Conservation (phyloP, 2,797 vertebrate species). For the Momotus momota region DNA sequence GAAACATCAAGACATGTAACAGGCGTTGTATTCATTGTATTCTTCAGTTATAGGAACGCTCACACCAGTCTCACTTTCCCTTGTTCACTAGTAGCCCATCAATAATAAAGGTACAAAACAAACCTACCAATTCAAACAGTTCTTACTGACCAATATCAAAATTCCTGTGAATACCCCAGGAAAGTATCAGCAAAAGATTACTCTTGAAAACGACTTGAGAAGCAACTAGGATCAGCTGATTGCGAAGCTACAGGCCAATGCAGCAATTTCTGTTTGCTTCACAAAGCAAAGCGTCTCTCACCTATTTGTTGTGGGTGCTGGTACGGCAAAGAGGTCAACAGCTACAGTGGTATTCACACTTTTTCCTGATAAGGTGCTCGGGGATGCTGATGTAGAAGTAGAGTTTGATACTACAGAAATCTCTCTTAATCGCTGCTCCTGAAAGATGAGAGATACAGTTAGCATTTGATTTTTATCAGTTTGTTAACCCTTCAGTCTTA, state of each 20-base stretch:
- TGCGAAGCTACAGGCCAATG: neutral
- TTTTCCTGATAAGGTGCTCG: constrained; percentile 87
- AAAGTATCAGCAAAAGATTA: neutral
- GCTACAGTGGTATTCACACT: constrained; percentile 85
- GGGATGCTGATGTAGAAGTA: constrained; percentile 85
- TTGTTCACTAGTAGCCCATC: neutral
- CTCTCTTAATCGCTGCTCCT: constrained; percentile 93
- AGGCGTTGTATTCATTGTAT: neutral
- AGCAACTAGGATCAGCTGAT: neutral
- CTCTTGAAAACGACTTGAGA: neutral
- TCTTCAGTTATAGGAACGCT: neutral
- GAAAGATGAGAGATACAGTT: neutral
- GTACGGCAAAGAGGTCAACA: constrained; percentile 84
- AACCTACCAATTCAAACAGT: neutral
- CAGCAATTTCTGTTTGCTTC: neutral
- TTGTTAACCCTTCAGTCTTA: neutral
- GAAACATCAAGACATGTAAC: neutral
- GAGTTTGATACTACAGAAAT: constrained; percentile 80
- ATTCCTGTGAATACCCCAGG: neutral
- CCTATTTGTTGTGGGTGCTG: constrained; percentile 87
- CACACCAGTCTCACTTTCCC: neutral
- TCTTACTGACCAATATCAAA: neutral
- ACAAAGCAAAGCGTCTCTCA: constrained; percentile 33
- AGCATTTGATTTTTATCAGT: neutral
- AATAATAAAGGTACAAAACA: neutral